Evolutionary conservation across 2,113 vertebrate genomes (phyloP).

Genomic region (Myotis yumanensis): DNA sequence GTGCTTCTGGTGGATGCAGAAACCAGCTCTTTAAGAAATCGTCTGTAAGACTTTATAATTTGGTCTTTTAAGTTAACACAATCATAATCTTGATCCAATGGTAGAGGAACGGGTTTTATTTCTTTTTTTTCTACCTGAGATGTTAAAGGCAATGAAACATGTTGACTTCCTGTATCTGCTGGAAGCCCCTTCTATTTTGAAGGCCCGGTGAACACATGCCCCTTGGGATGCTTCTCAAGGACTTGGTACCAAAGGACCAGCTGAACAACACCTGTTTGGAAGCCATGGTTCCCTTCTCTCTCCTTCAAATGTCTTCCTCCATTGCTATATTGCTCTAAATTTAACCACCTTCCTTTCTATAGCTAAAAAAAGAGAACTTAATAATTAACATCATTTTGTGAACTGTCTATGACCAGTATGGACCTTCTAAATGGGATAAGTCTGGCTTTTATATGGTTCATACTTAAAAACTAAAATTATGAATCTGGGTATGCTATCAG

Average conservation of each 20-base stretch:
- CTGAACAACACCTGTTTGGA: conserved; percentile 84
- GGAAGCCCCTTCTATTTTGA: conserved; percentile 85
- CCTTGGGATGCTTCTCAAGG: conserved; percentile 84
- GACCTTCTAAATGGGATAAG: neutral
- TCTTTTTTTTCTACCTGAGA: conserved; percentile 77
- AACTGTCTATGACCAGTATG: neutral
- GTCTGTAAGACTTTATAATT: conserved; percentile 87
- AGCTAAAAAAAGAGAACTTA: neutral
- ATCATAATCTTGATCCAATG: conserved; percentile 83
- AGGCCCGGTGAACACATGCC: conserved; percentile 83
- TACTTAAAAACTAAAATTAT: neutral
- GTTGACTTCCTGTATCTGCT: conserved; percentile 82
- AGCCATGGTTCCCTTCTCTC: conserved; percentile 82
- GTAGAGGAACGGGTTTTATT: conserved; percentile 73
- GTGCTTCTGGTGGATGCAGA: conserved; percentile 89
- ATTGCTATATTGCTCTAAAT: neutral
- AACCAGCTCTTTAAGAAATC: conserved; percentile 88
- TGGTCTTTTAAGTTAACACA: conserved; percentile 89
- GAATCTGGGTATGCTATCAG: neutral
- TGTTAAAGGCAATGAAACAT: conserved; percentile 83
- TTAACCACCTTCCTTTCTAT: neutral
- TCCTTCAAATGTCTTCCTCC: neutral
- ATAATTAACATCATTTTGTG: neutral
- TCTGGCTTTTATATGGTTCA: neutral
- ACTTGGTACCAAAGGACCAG: conserved; percentile 83